phyloP scores from a whole-genome alignment of 2,797 vertebrate species.

The Sardinella longiceps region DNA sequence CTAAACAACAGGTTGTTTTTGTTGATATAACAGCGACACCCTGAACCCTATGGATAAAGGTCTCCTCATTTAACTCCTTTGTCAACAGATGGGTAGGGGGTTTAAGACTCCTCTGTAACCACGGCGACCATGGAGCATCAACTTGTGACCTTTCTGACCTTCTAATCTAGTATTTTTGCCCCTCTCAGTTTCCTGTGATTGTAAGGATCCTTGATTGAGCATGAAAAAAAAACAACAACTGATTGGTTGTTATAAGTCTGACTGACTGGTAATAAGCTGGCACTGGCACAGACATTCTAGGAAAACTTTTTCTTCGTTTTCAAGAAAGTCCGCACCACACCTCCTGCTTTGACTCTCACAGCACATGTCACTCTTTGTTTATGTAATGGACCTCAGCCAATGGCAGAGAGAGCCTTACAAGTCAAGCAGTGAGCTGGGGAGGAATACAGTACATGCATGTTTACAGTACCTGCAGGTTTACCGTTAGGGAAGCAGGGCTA shows the following conservation, averaged over 20 bases:
- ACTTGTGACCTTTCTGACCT: neutral
- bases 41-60: neutral
- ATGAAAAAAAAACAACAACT: neutral
- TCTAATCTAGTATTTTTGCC: neutral
- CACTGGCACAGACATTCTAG: neutral
- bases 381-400: constrained; percentile 3
- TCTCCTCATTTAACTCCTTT: neutral
- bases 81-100: neutral
- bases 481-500: neutral
- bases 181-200: neutral
- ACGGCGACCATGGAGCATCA: neutral
- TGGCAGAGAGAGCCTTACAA: neutral
- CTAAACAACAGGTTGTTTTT: neutral
- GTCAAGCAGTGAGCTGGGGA: neutral
- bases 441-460: too few species aligned
- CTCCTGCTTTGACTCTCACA: neutral
- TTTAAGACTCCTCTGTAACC: neutral
- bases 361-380: neutral
- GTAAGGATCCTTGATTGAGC: neutral
- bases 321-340: neutral
- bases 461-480: neutral
- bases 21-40: neutral
- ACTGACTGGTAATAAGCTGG: neutral
- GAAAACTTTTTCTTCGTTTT: neutral
- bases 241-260: too few species aligned